A percentile compares a stretch with the other conserved stretches of the same genome.
phyloP scores from a whole-genome alignment of 2,113 vertebrate genomes.

The Pangasianodon hypophthalmus region DNA sequence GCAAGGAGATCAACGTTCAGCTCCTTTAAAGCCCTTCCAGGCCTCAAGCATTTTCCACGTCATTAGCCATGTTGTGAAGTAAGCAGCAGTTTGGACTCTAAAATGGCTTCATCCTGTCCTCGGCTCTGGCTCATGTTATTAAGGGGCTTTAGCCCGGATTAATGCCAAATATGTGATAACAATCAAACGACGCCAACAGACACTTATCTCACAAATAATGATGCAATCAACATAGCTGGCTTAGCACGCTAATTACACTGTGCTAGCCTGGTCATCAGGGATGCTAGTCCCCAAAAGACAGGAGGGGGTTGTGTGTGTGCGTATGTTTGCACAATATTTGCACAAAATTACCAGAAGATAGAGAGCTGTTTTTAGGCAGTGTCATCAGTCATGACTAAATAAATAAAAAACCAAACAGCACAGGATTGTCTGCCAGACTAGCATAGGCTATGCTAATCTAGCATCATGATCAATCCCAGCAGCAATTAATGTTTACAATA shows the following conservation, averaged over 20 bases:
- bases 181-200: conserved; percentile 61
- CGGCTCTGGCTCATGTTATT: conserved; percentile 34
- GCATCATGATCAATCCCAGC: conserved; percentile 33
- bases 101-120: conserved; percentile 28
- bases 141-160: conserved; percentile 57
- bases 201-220: conserved; percentile 67
- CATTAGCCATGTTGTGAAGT: conserved; percentile 18
- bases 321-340: conserved; percentile 41
- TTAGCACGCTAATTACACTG: conserved; percentile 66
- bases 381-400: conserved; percentile 64
- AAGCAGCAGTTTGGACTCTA: conserved; percentile 33
- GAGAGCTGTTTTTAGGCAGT: conserved; percentile 49
- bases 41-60: conserved; percentile 2
- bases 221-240: conserved; percentile 70
- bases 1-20: conserved; percentile 27
- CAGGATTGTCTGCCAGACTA: conserved; percentile 15
- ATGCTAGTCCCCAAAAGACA: conserved; percentile 37
- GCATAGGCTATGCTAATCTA: neutral
- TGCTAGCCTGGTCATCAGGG: conserved; percentile 44
- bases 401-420: conserved; percentile 67
- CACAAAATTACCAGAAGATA: conserved; percentile 65
- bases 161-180: conserved; percentile 59
- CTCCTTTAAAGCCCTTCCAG: conserved; percentile 17
- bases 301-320: neutral
- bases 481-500: neutral